Evolutionary conservation across 1,140 invertebrate species (phyloP), one percentile per base, ranked within the genome.

Genomic region (Sarcophaga bullata): DNA sequence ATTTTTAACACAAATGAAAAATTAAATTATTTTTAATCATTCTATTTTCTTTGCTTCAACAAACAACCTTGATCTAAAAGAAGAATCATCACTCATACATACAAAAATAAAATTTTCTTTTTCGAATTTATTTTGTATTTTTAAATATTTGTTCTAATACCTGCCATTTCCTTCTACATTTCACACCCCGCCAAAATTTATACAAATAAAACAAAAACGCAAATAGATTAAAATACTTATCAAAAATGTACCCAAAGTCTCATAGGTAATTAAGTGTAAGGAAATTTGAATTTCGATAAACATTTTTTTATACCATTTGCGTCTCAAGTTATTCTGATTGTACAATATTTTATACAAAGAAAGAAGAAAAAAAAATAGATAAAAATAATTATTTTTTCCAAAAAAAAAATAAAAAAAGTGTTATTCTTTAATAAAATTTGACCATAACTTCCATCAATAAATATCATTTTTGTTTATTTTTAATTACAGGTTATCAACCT

Each of bases 11-110:
- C 17, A 19, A 68, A 68, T 68, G 62, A 68, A 68, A 68, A 68
- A 68, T 25, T 68, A 25, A 68, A 19, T 68, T 68, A 68, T 68
- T 68, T 68, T 68, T 68, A 68, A 68, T 25, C 19, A 19, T 68
- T 58, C n/a, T 68, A 19, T 19, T 68, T 9, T 68, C 19, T 25
- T n/a, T 68, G 6, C 9, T 19, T 68, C 10, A 68, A 15, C 54
- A 15, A 58, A 58, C 13, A 58, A 68, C 62, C 62, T 68, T 68
- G 62, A 68, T 68, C 62, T 19, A 68, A 68, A 68, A 68, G 62
- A 19, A 19, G n/a, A 68, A 19, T 68, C 62, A 68, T 13, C 50
- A 9, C 8, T 13, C 50, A 52, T 19, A 19, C 11, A 68, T 19
- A 68, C 62, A 68, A 68, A 68, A 68, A 68, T 68, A 68, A 25